phyloP scores from a whole-genome alignment of 2,888 invertebrate genomes.

The Branchellion lobata region DNA sequence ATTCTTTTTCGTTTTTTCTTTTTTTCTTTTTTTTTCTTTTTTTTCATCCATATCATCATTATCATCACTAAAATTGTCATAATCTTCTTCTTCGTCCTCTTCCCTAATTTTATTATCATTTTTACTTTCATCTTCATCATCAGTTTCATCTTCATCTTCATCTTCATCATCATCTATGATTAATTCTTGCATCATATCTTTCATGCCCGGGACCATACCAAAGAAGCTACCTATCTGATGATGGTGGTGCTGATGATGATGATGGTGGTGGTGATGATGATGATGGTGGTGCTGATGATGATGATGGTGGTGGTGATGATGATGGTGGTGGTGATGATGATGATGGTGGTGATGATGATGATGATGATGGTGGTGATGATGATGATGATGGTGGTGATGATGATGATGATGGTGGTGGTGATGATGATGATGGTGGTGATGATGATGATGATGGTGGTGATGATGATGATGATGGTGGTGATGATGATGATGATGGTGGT shows the following conservation, averaged over 20 bases:
- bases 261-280: no score
- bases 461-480: slow-evolving; percentile 1
- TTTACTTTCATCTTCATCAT: background rate
- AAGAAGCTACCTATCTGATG: slow-evolving; percentile 76
- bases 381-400: background rate
- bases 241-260: background rate
- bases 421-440: background rate
- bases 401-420: background rate
- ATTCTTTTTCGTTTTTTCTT: no score
- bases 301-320: no score
- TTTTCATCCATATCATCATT: no score
- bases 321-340: no score
- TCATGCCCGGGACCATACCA: slow-evolving; percentile 80
- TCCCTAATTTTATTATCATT: background rate
- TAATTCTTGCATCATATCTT: slow-evolving; percentile 50
- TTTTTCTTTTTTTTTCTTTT: no score
- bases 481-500: background rate
- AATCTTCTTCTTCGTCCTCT: background rate
- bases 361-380: no score
- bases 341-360: no score
- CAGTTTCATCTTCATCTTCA: slow-evolving; percentile 25
- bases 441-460: background rate
- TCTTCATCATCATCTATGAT: slow-evolving; percentile 44
- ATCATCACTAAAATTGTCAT: no score
- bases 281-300: background rate